A percentile compares a stretch with the other conserved stretches of the same genome.
phyloP scores from a whole-genome alignment of 2,888 invertebrate species.

The Xanthorhoe designata region DNA sequence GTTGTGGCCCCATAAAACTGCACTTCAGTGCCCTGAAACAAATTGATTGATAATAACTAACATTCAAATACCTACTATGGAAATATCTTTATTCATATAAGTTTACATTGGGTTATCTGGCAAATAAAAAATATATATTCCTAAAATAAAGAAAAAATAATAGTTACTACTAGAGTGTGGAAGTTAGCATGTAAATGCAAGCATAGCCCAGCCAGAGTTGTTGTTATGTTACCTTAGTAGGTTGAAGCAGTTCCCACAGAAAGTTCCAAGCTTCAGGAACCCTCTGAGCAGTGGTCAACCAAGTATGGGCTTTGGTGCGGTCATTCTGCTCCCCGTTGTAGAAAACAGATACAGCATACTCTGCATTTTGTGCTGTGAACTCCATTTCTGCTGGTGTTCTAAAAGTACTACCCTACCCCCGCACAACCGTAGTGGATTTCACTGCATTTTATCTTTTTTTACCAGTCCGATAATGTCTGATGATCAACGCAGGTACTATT shows the following conservation, averaged over 20 bases:
- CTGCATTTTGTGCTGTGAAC: slow-evolving; percentile 87
- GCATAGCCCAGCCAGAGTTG: background rate
- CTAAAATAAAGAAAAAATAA: background rate
- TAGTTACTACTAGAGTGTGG: background rate
- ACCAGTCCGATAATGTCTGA: background rate
- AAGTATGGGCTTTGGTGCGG: slow-evolving; percentile 92
- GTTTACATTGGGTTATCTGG: too few relatives aligned
- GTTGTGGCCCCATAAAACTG: slow-evolving; percentile 98
- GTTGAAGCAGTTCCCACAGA: slow-evolving; percentile 94
- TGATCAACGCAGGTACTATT: background rate
- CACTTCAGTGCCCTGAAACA: slow-evolving; percentile 91
- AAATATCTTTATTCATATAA: too few relatives aligned
- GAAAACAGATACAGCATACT: slow-evolving; percentile 89
- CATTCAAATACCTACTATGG: too few relatives aligned
- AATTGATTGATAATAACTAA: too few relatives aligned
- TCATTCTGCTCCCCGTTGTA: slow-evolving; percentile 87
- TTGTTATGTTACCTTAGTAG: slow-evolving; percentile 88
- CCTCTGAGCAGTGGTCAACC: slow-evolving; percentile 94
- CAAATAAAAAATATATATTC: too few relatives aligned
- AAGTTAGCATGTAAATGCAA: background rate
- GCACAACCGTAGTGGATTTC: slow-evolving; percentile 1
- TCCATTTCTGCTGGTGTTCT: slow-evolving; percentile 76
- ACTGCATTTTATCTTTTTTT: slow-evolving; percentile 16
- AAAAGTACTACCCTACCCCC: slow-evolving; percentile 1
- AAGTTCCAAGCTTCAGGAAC: slow-evolving; percentile 97